These are phyloP conservation scores for Cantharis lateralis DNA, from an alignment of 2,888 invertebrate species.

Conservation along the genomic window DNA sequence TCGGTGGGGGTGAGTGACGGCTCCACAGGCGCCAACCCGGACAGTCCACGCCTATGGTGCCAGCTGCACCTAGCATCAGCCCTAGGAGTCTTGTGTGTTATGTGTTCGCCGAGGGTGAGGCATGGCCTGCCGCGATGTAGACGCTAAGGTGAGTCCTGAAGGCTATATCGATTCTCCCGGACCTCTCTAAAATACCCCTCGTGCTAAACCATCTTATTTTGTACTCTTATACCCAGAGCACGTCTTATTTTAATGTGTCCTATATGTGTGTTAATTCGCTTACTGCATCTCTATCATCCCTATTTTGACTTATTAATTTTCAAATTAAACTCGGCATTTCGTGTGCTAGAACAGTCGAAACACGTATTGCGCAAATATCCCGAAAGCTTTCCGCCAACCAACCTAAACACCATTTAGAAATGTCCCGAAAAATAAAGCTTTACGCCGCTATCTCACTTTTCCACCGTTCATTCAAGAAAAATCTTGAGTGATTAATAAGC, in stretches of 20 bases:
- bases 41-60: conserved; percentile 58
- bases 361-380: not conserved
- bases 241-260: not conserved
- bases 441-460: conserved; percentile 1
- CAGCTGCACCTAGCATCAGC: conserved; percentile 52
- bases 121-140: conserved; percentile 48
- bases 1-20: conserved; percentile 40
- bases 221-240: conserved; percentile 9
- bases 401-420: not conserved
- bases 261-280: conserved; percentile 2
- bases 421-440: not conserved
- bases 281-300: conserved; percentile 6
- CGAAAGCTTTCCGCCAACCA: not conserved
- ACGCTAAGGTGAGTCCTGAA: conserved; percentile 41
- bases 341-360: not conserved
- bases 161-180: conserved; percentile 36
- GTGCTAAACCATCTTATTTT: conserved; percentile 25
- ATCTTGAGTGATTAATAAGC: conserved; percentile 21
- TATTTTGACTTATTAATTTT: not conserved
- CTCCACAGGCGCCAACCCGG: conserved; percentile 53
- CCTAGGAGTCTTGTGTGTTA: conserved; percentile 51
- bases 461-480: conserved; percentile 21
- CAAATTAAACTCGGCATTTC: not conserved
- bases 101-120: conserved; percentile 48
- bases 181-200: conserved; percentile 20